These are phyloP conservation scores for Drosophila sucinea DNA, from an alignment of 1,140 invertebrate genomes.

Conservation along the genomic window DNA sequence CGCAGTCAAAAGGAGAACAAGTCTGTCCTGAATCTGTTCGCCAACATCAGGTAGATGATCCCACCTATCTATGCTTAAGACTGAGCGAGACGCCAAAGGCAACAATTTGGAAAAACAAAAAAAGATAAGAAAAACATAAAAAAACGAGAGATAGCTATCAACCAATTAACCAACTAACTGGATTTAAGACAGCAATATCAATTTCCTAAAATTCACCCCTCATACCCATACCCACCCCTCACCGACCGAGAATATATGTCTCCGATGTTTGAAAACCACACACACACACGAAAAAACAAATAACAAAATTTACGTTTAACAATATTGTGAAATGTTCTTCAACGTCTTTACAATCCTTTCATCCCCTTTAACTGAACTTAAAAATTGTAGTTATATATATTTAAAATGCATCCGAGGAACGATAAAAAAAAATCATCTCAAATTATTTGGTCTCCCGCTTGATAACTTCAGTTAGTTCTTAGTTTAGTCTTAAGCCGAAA, in stretches of 20 bases:
- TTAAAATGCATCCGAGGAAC: background rate
- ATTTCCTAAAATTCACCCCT: constrained; percentile 1
- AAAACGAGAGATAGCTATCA: background rate
- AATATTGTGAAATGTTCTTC: constrained; percentile 12
- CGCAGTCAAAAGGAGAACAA: constrained; percentile 97
- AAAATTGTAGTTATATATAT: constrained; percentile 13
- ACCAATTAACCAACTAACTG: constrained; percentile 18
- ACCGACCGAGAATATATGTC: background rate
- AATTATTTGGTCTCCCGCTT: constrained; percentile 7
- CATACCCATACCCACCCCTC: background rate
- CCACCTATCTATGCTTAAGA: constrained; percentile 39
- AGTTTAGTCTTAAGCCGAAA: background rate
- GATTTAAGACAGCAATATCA: constrained; percentile 7
- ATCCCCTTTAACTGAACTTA: background rate
- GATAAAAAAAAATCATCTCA: constrained; percentile 3
- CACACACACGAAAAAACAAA: background rate
- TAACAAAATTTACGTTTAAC: constrained; percentile 12
- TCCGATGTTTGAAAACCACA: background rate
- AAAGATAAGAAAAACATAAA: constrained; percentile 12
- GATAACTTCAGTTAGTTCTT: constrained; percentile 3
- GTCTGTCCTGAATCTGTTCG: constrained; percentile 98
- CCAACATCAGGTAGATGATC: constrained; percentile 83
- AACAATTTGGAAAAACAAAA: constrained; percentile 25
- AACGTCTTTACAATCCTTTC: constrained; percentile 2
- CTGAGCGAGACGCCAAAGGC: constrained; percentile 74